phyloP scores from a whole-genome alignment of 2,797 vertebrate species.

The Rhincodon typus region DNA sequence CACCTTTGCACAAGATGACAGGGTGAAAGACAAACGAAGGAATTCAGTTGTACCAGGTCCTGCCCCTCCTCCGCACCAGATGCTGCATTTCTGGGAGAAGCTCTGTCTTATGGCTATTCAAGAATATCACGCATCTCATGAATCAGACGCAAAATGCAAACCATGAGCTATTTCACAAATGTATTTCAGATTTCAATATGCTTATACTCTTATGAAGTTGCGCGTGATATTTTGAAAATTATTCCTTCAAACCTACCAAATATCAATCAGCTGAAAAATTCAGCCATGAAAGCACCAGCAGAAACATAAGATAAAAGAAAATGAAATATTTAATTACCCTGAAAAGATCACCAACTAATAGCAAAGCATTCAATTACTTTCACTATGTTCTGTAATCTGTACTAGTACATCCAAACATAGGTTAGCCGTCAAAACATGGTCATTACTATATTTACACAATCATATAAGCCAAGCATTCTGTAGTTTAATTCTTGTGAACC shows the following conservation, averaged over 20 bases:
- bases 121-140: too few relatives aligned
- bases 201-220: neutral
- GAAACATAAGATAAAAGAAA: conserved; percentile 5
- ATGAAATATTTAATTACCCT: neutral
- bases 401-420: neutral
- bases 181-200: neutral
- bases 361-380: neutral
- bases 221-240: conserved; percentile 23
- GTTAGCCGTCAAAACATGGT: neutral
- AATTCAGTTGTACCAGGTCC: neutral
- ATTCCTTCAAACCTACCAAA: neutral
- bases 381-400: neutral
- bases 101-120: neutral
- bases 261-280: conserved; percentile 14
- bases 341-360: neutral
- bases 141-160: neutral
- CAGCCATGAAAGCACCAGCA: neutral
- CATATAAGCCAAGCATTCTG: neutral
- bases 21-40: neutral
- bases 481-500: neutral
- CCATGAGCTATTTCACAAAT: neutral
- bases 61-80: neutral
- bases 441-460: neutral
- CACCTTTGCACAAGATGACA: conserved; percentile 10
- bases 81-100: neutral